Evolutionary conservation across 2,113 vertebrate genomes (phyloP), one percentile per base, ranked within the genome.

Genomic region (Callipepla squamata): DNA sequence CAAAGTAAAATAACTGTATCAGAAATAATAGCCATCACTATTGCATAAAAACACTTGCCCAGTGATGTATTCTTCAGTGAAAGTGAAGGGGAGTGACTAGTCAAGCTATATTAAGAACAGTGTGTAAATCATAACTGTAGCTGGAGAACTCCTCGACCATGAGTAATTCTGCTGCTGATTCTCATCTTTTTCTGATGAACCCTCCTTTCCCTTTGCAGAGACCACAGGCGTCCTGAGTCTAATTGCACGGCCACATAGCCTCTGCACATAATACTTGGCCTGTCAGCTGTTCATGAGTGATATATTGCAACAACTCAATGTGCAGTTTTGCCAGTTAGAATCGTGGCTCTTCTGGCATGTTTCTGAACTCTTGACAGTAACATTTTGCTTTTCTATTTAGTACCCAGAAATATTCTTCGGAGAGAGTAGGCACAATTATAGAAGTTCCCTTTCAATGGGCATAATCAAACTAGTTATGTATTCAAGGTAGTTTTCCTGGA

Each of bases 171-270:
- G 76, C 65, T 55, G 53, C 30, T 0, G 20, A 83, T 74, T 90
- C 87, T 55, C 13, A 36, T 86, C 61, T 80, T 93, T 80, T 94
- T 61, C 65, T 85, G 76, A 67, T 9, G 36, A 68, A 25, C 0
- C 0, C 73, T 86, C 74, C 78, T 61, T 79, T 89, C 55, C 67
- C 63, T 62, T 26, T 45, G 50, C 59, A 77, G 89, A 59, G 75
- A 66, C 84, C 85, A 66, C 81, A 69, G 1, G 53, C 16, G 0
- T 22, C 26, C 53, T 0, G 0, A 63, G 47, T 32, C 80, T 47
- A 36, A 5, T 7, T 13, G 2, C 3, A 8, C 0, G 23, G 82
- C 59, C 7, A 2, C 68, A 19, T 2, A 4, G 34, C 16, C 70
- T 81, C 62, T 62, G 20, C 20, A 5, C 22, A 6, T n/a, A 65